Conservation (phyloP, 2,113 vertebrate species). For the Cinclus mexicanus region DNA sequence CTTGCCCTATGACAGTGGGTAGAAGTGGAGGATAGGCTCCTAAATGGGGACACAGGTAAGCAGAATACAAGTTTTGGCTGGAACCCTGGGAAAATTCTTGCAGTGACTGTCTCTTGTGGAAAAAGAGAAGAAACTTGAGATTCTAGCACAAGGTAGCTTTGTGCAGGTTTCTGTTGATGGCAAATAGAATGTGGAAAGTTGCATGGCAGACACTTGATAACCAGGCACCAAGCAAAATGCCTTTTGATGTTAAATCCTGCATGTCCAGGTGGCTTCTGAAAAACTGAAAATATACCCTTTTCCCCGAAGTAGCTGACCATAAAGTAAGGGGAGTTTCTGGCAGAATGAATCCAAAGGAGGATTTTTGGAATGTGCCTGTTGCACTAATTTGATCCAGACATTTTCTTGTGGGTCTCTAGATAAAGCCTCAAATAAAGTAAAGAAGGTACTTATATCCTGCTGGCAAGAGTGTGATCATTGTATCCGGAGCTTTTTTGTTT, state of each 20-base stretch:
- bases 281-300: background rate
- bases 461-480: background rate
- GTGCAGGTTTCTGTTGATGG: slow-evolving; percentile 58
- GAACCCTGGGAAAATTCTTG: slow-evolving; percentile 77
- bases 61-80: slow-evolving; percentile 69
- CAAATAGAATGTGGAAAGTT: slow-evolving; percentile 19
- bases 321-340: background rate
- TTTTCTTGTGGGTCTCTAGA: background rate
- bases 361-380: background rate
- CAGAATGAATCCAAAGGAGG: background rate
- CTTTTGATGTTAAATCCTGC: slow-evolving; percentile 32
- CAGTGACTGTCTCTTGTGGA: slow-evolving; percentile 55
- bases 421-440: background rate
- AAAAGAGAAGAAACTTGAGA: slow-evolving; percentile 71
- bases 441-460: background rate
- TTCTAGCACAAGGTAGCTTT: slow-evolving; percentile 70
- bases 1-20: slow-evolving; percentile 48
- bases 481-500: background rate
- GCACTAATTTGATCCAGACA: background rate
- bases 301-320: background rate
- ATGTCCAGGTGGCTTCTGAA: background rate
- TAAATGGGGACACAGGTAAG: slow-evolving; percentile 40
- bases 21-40: slow-evolving; percentile 10
- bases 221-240: background rate
- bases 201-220: slow-evolving; percentile 47